Percentiles rank a stretch among this genome's conserved stretches.
phyloP scores from a whole-genome alignment of 1,140 invertebrate species.

The Arctopsyche grandis region DNA sequence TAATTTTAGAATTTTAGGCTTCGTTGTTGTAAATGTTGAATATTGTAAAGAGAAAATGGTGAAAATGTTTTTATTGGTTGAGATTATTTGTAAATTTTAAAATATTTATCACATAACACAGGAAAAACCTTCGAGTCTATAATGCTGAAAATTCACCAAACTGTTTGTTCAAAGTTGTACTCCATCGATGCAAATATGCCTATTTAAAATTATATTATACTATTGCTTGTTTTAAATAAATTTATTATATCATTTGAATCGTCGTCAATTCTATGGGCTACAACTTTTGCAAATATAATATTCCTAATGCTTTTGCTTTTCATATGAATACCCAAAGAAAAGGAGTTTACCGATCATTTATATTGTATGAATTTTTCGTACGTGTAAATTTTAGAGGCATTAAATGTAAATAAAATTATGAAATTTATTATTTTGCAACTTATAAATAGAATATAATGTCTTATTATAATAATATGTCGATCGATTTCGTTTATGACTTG shows the following conservation, averaged over 20 bases:
- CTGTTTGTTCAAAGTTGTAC: background rate
- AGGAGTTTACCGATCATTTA: background rate
- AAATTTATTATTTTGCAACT: too few relatives aligned
- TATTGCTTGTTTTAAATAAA: too few relatives aligned
- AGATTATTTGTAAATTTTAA: slow-evolving; percentile 18
- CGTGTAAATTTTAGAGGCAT: too few relatives aligned
- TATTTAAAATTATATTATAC: too few relatives aligned
- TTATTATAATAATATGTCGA: too few relatives aligned
- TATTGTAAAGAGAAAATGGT: slow-evolving; percentile 8
- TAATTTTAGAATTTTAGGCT: slow-evolving; percentile 40
- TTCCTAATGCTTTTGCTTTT: slow-evolving; percentile 7
- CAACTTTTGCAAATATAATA: slow-evolving; percentile 6
- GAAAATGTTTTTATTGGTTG: background rate
- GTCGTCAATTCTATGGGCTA: background rate
- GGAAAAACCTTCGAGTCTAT: too few relatives aligned
- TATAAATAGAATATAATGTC: too few relatives aligned
- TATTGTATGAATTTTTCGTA: background rate
- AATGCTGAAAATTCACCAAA: background rate
- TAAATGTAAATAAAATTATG: slow-evolving; percentile 5
- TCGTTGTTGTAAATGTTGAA: slow-evolving; percentile 40
- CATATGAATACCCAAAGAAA: background rate
- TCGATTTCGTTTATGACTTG: too few relatives aligned
- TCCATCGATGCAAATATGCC: too few relatives aligned
- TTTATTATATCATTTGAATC: too few relatives aligned
- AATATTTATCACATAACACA: background rate